phyloP scores from a whole-genome alignment of 2,113 vertebrate genomes.

The Chaetops frenatus region DNA sequence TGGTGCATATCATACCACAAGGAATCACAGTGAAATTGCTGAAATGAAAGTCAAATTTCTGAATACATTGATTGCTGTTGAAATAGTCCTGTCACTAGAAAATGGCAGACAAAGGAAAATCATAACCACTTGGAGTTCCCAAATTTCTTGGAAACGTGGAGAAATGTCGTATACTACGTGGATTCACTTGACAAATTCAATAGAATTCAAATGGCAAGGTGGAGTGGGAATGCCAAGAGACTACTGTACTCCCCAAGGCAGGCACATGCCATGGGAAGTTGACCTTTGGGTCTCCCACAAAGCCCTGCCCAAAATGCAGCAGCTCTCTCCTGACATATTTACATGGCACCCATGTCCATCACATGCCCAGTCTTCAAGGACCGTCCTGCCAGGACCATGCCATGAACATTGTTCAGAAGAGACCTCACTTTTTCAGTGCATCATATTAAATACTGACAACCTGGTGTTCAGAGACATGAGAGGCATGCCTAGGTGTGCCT shows the following conservation, averaged over 20 bases:
- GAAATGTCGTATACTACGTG: neutral
- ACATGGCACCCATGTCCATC: neutral
- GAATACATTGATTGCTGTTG: neutral
- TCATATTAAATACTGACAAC: neutral
- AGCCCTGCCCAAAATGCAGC: neutral
- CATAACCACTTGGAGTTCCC: neutral
- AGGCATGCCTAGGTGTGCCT: neutral
- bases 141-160: neutral
- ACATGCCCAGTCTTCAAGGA: neutral
- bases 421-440: neutral
- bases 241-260: neutral
- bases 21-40: neutral
- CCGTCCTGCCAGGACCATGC: neutral
- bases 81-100: neutral
- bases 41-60: neutral
- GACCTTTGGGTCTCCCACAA: neutral
- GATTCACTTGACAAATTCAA: neutral
- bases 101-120: slow-evolving; percentile 14
- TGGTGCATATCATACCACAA: neutral
- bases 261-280: neutral
- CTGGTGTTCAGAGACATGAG: neutral
- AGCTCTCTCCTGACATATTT: neutral
- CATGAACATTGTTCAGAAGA: neutral
- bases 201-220: neutral
- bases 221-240: neutral